Evolutionary conservation across 1,140 invertebrate species (phyloP), one percentile per base, ranked within the genome.

Genomic region (Temnothorax nylanderi): DNA sequence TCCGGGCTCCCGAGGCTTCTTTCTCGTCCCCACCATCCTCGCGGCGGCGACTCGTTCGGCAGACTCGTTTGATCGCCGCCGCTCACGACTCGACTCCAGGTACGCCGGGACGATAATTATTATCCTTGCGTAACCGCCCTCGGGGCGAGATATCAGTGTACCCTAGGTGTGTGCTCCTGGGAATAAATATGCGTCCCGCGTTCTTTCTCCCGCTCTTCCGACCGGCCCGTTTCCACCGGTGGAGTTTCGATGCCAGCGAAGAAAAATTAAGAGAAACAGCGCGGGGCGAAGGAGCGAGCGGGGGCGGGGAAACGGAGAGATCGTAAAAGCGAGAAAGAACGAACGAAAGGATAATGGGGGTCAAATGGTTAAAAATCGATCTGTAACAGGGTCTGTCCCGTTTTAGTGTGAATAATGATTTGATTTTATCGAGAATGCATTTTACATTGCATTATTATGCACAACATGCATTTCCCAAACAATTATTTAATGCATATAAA

Each of bases 51-150:
- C 90, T 84, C 69, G 87, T 90, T 90, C 90, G 81, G 85, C 77
- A 87, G 85, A 86, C 86, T 88, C 92, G 91, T 91, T 90, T 92
- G 91, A 92, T 92, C 91, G 87, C 64, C 81, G 77, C 87, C 88
- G 91, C 91, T 89, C 91, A 89, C 58, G 84, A 88, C 85, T 91
- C 76, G n/a, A n/a, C n/a, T 88, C 37, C 89, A 71, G 87, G 80
- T 88, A 91, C 82, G 69, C 49, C 58, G 80, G 86, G 74, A 91
- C 65, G 89, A 91, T 92, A 89, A 92, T 92, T 91, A 91, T 91
- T 91, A 91, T 91, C 84, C 90, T 92, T 91, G 89, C 89, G 88
- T 90, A 92, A 92, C 87, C 86, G 86, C 80, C 87, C 86, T 87
- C 86, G 58, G 71, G 86, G 80, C 87, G 87, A 90, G 87, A 90